Base-by-base conservation (phyloP, 2,888 invertebrate species). In the Carpatolechia fugitivella region DNA sequence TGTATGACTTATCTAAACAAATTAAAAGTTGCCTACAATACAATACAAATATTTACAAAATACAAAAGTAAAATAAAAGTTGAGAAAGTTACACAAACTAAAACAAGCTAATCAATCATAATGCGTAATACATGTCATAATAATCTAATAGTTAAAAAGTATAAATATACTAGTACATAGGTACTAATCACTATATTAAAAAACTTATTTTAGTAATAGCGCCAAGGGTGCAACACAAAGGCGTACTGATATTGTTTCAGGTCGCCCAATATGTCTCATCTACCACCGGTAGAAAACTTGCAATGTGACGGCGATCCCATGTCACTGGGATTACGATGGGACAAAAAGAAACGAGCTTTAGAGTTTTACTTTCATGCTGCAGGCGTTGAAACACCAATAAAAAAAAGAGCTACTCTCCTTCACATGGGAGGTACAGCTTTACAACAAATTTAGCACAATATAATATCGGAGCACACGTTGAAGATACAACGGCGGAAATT, bases 371-470 rank as follows among this genome's bases (percentile, higher is more conserved):
- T 51, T 35, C n/a, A 13, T 14, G 51, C 51, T 18, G 8, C 38
- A 11, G 16, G 36, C 11, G 41, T 52, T 14, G 20, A 14, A 10
- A 13, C 18, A 29, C n/a, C 24, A 1, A 41, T 14, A 5, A 40
- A 41, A 20, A 52, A 52, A 18, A 10, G 51, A 6, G 52, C 52
- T n/a, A 52, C 52, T 5, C 31, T 52, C 7, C 20, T 52, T 1
- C 31, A 38, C 20, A 20, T 52, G 41, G 44, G 52, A 2, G 52
- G 41, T 29, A 4, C n/a, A 13, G 13, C 31, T 18, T 18, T 44
- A 1, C 24, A 44, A n/a, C n/a, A n/a, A n/a, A n/a, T n/a, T n/a
- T n/a, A 24, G 44, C 10, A 18, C 20, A 44, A 8, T 44, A 18
- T 11, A 44, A 44, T 20, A 44, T 20, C 11, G 44, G 24, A 3